Percentiles rank a stretch among this genome's conserved stretches.
Evolutionary conservation across 2,797 vertebrate species (phyloP).

Genomic region (Acrossocheilus wenchowensis): DNA sequence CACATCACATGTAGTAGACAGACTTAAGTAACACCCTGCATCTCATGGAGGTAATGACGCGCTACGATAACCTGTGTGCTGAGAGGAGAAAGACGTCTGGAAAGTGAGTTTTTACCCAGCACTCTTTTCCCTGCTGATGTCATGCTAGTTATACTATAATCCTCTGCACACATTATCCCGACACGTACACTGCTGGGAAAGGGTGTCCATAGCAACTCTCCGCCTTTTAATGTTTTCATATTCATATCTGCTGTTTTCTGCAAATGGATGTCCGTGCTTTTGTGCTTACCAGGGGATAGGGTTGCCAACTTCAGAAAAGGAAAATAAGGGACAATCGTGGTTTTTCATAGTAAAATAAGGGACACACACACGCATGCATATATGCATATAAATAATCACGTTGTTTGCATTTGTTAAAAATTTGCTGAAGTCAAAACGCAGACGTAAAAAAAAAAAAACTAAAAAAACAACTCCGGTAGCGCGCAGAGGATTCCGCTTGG

Average conservation of each 20-base stretch:
- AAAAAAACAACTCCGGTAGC: no score
- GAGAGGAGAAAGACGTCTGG: not conserved
- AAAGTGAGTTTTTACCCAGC: constrained; percentile 40
- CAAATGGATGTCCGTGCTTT: constrained; percentile 9
- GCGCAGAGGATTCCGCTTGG: no score
- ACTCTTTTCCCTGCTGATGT: constrained; percentile 47
- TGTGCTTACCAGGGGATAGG: not conserved
- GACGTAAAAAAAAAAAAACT: no score
- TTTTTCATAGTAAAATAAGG: no score
- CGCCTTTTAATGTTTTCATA: constrained; percentile 42
- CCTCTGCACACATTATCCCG: constrained; percentile 43
- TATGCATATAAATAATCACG: no score
- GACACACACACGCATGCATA: no score
- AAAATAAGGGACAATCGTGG: no score
- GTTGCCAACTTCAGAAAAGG: no score
- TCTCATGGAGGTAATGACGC: not conserved
- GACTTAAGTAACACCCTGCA: not conserved
- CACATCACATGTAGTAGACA: constrained; percentile 9
- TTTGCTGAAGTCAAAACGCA: no score
- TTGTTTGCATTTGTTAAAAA: no score
- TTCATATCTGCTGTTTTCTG: constrained; percentile 42
- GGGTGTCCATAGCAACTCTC: constrained; percentile 47
- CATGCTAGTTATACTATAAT: constrained; percentile 56
- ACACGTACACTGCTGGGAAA: constrained; percentile 36
- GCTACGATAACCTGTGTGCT: not conserved